A percentile compares a stretch with the other conserved stretches of the same genome.
phyloP scores from a whole-genome alignment of 2,888 invertebrate genomes.

The Acholoe squamosa region DNA sequence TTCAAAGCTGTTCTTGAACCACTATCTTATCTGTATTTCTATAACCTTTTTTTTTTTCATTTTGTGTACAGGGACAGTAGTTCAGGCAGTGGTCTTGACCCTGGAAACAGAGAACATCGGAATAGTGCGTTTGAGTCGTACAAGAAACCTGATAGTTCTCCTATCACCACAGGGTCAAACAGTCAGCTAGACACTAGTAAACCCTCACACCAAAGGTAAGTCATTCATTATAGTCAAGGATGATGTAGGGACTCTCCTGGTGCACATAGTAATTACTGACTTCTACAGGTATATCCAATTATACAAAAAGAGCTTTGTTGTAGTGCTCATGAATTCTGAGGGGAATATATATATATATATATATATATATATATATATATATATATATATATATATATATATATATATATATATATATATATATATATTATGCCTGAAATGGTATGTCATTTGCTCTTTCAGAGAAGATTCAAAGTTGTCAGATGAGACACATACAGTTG shows the following conservation, averaged over 20 bases:
- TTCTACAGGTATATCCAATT: too few species aligned
- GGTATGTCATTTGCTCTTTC: background rate
- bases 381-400: too few species aligned
- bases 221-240: background rate
- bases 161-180: slow-evolving; percentile 19
- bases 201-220: slow-evolving; percentile 39
- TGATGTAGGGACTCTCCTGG: too few species aligned
- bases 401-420: too few species aligned
- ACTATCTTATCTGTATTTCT: background rate
- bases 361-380: too few species aligned
- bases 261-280: too few species aligned
- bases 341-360: too few species aligned
- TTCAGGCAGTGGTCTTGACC: slow-evolving; percentile 68
- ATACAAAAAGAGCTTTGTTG: too few species aligned
- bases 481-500: slow-evolving; percentile 79
- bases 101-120: slow-evolving; percentile 79
- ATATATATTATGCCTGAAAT: too few species aligned
- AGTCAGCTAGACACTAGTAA: background rate
- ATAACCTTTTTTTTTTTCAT: background rate
- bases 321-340: too few species aligned
- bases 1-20: background rate
- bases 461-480: slow-evolving; percentile 62
- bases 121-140: slow-evolving; percentile 98
- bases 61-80: slow-evolving; percentile 59
- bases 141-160: slow-evolving; percentile 88